phyloP scores from a whole-genome alignment of 2,888 invertebrate species.

The Synanthedon formicaeformis region DNA sequence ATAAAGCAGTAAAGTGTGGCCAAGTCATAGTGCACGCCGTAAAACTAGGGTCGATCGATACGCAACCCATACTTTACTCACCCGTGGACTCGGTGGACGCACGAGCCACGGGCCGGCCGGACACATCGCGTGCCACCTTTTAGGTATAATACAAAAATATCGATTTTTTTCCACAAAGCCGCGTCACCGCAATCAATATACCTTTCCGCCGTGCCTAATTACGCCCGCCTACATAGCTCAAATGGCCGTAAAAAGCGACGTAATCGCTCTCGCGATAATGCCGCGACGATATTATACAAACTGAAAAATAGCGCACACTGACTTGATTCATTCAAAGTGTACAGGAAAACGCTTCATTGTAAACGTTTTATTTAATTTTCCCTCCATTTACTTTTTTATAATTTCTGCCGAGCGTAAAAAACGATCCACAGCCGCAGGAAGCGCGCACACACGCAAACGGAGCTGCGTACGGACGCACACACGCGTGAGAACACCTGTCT shows the following conservation, averaged over 20 bases:
- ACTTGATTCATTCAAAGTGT: conserved; percentile 62
- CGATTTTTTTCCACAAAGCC: conserved; percentile 66
- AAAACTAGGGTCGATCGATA: conserved; percentile 62
- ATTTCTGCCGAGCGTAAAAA: conserved; percentile 69
- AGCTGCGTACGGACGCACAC: conserved; percentile 57
- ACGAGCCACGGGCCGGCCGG: conserved; percentile 43
- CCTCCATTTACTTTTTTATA: conserved; percentile 70
- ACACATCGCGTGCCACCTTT: conserved; percentile 66
- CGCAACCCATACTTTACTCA: conserved; percentile 40
- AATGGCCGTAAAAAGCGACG: conserved; percentile 57
- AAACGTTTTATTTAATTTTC: conserved; percentile 71
- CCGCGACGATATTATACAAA: conserved; percentile 38
- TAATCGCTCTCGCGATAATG: conserved; percentile 34
- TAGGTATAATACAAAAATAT: conserved; percentile 56
- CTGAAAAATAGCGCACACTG: conserved; percentile 58
- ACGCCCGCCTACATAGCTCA: conserved; percentile 64
- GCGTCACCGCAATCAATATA: conserved; percentile 70
- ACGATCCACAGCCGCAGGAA: conserved; percentile 69
- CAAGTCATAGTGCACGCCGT: conserved; percentile 48
- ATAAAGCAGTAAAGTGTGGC: conserved; percentile 32
- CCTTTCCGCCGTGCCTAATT: conserved; percentile 68
- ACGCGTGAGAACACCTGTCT: conserved; percentile 64
- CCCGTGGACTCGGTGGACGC: conserved; percentile 31
- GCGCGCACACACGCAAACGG: conserved; percentile 45
- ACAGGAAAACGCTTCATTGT: conserved; percentile 70